Conservation (phyloP, 2,797 vertebrate genomes). For the Euphonia xanthogaster region DNA sequence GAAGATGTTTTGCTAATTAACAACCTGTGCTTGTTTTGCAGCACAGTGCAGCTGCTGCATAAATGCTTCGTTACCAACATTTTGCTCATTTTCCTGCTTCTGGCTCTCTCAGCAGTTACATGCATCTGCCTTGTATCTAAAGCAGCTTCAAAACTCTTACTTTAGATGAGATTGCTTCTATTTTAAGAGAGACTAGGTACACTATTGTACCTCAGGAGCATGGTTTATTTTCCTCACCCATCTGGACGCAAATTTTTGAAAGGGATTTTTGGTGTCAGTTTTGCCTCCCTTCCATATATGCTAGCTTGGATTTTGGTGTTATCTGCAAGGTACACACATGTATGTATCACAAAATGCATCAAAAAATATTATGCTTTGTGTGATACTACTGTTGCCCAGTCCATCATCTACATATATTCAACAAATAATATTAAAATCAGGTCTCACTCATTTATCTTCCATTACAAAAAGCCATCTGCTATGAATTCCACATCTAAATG, state of each 20-base stretch:
- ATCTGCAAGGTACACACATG: neutral
- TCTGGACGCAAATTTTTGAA: constrained; percentile 7
- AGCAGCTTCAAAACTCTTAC: neutral
- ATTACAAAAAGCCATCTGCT: neutral
- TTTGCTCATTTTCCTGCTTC: neutral
- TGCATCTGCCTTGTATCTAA: neutral
- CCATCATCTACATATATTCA: neutral
- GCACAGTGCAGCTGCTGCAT: neutral
- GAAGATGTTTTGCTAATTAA: neutral
- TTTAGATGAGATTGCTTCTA: neutral
- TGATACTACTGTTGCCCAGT: neutral
- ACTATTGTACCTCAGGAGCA: neutral
- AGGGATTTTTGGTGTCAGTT: neutral
- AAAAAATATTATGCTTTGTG: neutral
- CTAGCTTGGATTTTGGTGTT: neutral
- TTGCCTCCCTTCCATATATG: neutral
- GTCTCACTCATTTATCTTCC: neutral
- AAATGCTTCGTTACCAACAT: neutral
- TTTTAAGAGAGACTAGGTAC: neutral
- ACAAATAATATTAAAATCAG: neutral
- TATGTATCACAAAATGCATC: neutral
- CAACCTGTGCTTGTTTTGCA: neutral
- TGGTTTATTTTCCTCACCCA: neutral
- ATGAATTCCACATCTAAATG: neutral
- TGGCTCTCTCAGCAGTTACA: neutral